Evolutionary conservation across 2,113 vertebrate species (phyloP), one percentile per base, ranked within the genome.

Genomic region (Empidonax alnorum): DNA sequence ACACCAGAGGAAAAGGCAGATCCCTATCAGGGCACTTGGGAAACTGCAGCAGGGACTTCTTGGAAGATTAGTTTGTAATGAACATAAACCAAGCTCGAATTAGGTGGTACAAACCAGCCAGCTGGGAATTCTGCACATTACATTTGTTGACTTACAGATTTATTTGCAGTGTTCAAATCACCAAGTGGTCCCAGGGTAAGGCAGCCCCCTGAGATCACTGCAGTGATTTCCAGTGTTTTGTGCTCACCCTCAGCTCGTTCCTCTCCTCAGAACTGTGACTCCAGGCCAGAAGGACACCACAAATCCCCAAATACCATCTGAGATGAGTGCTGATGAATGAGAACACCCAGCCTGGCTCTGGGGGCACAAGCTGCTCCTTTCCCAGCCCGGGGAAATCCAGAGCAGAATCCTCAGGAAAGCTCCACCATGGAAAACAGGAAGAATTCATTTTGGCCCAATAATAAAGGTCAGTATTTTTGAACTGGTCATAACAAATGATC

Each of bases 371-470:
- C 33, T 44, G 66, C 66, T 73, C 83, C 66, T 5, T 3, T 6
- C 33, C 53, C 61, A 50, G 52, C 63, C 35, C 58, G 2, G 81
- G 39, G 49, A n/a, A 37, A 3, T 6, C 23, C 16, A 10, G 27
- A 10, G 67, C 77, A 66, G 44, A 33, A 11, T 1, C 9, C 3
- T 22, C 3, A 0, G 14, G 31, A 37, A 46, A 0, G 24, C 14
- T 37, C 59, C 30, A 1, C 16, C 12, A 1, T 0, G 3, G 19
- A 11, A 35, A 50, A 16, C 15, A 5, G 0, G 2, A 24, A 9
- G 10, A 65, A 39, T 44, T 50, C 33, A 1, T 19, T 58, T 28
- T 7, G 20, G 14, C 8, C 27, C 30, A 6, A 22, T 13, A 18
- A 41, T 27, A 28, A 16, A 77, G 2, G 3, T 1, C 24, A 0